Evolutionary conservation across 2,888 invertebrate species (phyloP), one percentile per base, ranked within the genome.

Genomic region (Polietes domitor): DNA sequence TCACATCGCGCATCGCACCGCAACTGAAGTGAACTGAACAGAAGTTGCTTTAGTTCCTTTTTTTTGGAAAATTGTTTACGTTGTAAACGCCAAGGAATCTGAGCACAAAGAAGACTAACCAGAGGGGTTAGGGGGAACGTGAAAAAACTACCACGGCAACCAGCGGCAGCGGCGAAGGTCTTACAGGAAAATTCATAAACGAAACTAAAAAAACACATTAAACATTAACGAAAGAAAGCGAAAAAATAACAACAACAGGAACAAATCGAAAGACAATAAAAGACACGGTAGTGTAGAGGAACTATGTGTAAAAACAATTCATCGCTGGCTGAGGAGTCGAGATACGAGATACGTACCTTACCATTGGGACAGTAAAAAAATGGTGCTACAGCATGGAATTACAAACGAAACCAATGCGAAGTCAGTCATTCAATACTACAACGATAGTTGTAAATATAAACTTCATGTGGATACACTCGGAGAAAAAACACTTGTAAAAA

Each of bases 11-110:
- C n/a, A n/a, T n/a, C n/a, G n/a, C n/a, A n/a, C n/a, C n/a, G n/a
- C n/a, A 32, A 78, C 32, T 37, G 24, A 43, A 21, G 32, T 7
- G 70, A 75, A 74, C 50, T 3, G 32, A 77, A 73, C 68, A 65
- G 58, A 72, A 77, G 32, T 74, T 61, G 53, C 71, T 61, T 78
- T 71, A 65, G 72, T 79, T 76, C 12, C n/a, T 47, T 82, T 79
- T 78, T 41, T 77, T 63, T n/a, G 26, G 72, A 82, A 77, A 71
- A 53, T 65, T 79, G 71, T 82, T 79, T 79, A 79, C 75, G 63
- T 82, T 75, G 75, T 72, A 72, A 82, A 53, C 65, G 65, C 65
- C 76, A 72, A 72, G 55, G 76, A 79, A 75, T 72, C 70, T 43
- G 32, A 61, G 63, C 37, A 24, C 12, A 37, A 3, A 37, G 37